Evolutionary conservation across 2,113 vertebrate species (phyloP), one percentile per base, ranked within the genome.

Genomic region (Piaya cayana): DNA sequence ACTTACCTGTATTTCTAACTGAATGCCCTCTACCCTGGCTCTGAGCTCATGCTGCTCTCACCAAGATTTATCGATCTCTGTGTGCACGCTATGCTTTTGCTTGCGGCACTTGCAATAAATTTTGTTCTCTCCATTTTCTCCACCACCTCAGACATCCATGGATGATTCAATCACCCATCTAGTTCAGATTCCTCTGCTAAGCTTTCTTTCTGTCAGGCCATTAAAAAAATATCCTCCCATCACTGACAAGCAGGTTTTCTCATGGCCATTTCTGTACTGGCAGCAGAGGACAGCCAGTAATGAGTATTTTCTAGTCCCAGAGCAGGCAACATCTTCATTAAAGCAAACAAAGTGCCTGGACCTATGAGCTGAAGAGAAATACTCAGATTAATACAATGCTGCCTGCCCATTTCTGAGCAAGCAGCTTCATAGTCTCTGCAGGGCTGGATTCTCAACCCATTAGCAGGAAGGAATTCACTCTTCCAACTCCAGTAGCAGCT

Each of bases 391-490:
- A 75, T 10, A 17, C 43, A 30, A 6, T 0, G 4, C 22, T 56
- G 49, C n/a, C 47, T 65, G 68, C 12, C 43, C 13, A 0, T 23
- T 60, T 22, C 42, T 50, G 49, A 1, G 30, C 58, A 78, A 27
- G 25, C 6, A 11, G 78, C 45, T 74, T 20, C 75, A 70, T 63
- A 85, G n/a, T 34, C 55, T 72, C 67, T 17, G 29, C 26, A 58
- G 69, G 39, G 64, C 52, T 3, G 0, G 42, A 47, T 27, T 32
- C 59, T 34, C 6, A 1, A 9, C 27, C 34, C 5, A 8, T 2
- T 5, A 7, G 56, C 39, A 72, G 71, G 32, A 67, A 72, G 71
- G 32, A 67, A 82, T 71, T 67, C 25, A 11, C 72, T 30, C 59
- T 9, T 72, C 50, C 4, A 2, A 8, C 21, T 32, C 26, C 60